phyloP scores from a whole-genome alignment of 2,888 invertebrate species.

The Bugula neritina region DNA sequence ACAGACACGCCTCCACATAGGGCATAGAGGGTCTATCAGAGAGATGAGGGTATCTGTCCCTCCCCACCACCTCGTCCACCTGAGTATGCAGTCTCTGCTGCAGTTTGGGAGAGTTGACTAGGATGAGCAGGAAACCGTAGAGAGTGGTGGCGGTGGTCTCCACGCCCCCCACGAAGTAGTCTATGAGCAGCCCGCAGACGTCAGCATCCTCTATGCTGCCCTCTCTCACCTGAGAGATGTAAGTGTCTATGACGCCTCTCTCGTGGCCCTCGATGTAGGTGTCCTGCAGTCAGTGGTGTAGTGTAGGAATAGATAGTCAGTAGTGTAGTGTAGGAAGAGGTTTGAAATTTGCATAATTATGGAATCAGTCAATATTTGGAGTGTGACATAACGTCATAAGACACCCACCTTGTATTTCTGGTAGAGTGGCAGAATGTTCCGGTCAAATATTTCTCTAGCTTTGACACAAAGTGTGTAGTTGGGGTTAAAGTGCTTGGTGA shows the following conservation, averaged over 20 bases:
- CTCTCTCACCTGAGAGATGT: constrained; percentile 22
- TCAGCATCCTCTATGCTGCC: constrained; percentile 17
- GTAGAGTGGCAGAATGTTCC: constrained; percentile 15
- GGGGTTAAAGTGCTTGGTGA: constrained; percentile 4
- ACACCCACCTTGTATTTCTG: constrained; percentile 17
- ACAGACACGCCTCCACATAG: constrained; percentile 34
- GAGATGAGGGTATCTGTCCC: constrained; percentile 30
- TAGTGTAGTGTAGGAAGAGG: no score
- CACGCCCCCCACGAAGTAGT: constrained; percentile 27
- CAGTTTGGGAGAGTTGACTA: constrained; percentile 36
- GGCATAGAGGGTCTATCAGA: constrained; percentile 32
- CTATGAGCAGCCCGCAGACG: neutral
- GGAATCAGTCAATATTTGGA: no score
- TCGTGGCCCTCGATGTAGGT: constrained; percentile 18
- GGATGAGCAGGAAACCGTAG: constrained; percentile 27
- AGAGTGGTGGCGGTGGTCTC: constrained; percentile 28
- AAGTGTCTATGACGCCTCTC: constrained; percentile 23
- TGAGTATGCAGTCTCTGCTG: constrained; percentile 38
- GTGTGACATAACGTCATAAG: no score
- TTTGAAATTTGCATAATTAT: no score
- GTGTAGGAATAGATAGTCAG: no score
- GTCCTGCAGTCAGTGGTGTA: constrained; percentile 13
- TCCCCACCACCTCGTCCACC: constrained; percentile 33
- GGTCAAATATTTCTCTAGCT: constrained; percentile 4
- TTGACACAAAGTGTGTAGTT: neutral